phyloP scores from a whole-genome alignment of 2,113 vertebrate species.

The Periophthalmodon schlosseri region DNA sequence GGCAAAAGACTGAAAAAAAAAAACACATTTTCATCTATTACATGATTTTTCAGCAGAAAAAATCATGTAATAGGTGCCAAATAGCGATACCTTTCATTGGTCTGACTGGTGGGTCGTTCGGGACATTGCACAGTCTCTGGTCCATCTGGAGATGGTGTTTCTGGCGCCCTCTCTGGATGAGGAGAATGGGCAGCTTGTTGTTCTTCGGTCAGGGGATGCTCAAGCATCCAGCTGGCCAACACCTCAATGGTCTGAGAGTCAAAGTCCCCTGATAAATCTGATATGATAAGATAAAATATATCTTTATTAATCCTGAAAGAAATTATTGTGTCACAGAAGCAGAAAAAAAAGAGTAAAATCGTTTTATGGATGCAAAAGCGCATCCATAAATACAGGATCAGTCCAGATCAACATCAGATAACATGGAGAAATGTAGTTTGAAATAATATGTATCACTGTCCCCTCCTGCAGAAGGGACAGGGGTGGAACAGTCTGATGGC shows the following conservation, averaged over 20 bases:
- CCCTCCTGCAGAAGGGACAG: no score
- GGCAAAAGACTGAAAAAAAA: constrained; percentile 68
- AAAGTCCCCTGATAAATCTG: constrained; percentile 79
- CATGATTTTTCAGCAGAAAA: not conserved
- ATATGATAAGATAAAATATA: not conserved
- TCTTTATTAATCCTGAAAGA: not conserved
- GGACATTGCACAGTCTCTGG: constrained; percentile 80
- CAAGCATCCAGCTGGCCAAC: constrained; percentile 84
- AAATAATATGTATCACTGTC: not conserved
- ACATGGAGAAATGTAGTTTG: no score
- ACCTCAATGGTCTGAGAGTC: constrained; percentile 80
- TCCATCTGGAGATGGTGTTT: constrained; percentile 76
- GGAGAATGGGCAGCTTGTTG: constrained; percentile 59
- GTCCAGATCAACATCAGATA: no score
- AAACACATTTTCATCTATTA: no score
- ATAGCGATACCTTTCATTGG: constrained; percentile 67
- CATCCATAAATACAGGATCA: no score
- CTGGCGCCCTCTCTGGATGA: constrained; percentile 48
- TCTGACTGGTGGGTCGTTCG: constrained; percentile 69
- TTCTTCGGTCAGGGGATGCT: constrained; percentile 79
- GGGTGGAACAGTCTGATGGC: no score
- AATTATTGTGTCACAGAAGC: no score
- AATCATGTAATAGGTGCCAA: not conserved
- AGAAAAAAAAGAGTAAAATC: not conserved
- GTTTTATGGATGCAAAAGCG: no score